Conservation (phyloP, 2,888 invertebrate genomes). For the Pseudococcus jackbeardsleyi region DNA sequence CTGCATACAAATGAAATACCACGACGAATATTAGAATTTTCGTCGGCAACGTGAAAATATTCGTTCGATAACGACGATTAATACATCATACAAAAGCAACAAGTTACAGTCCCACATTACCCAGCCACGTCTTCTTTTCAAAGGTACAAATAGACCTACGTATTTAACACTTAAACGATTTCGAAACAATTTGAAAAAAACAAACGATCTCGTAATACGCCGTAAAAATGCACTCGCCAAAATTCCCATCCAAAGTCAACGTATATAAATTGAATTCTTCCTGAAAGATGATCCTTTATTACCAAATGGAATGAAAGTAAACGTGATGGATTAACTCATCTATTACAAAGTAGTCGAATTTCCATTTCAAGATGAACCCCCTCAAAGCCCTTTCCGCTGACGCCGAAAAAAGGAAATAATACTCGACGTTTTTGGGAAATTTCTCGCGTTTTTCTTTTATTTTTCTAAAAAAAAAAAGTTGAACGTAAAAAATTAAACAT, state of each 20-base stretch:
- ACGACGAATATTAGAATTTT: background rate
- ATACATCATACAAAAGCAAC: constrained; percentile 25
- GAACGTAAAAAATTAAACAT: background rate
- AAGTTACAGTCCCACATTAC: background rate
- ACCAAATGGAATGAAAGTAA: background rate
- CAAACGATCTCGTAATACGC: background rate
- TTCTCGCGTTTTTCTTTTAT: background rate
- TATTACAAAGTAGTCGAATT: background rate
- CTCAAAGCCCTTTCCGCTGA: no score
- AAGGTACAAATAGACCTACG: background rate
- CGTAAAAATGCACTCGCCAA: background rate
- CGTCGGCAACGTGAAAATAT: background rate
- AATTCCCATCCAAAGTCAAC: background rate
- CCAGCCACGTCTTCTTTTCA: background rate
- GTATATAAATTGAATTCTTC: background rate
- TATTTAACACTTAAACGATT: background rate
- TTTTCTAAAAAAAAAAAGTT: background rate
- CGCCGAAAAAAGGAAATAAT: background rate
- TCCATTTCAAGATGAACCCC: background rate
- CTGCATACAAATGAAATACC: constrained; percentile 23
- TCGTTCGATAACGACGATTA: background rate
- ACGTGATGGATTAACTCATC: constrained; percentile 3
- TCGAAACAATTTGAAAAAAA: background rate
- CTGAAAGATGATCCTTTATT: constrained; percentile 9
- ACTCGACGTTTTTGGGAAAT: background rate